Evolutionary conservation across 53 echinoderm and acorn worm species (phyloP).

Genomic region (Holothuria leucospilota): DNA sequence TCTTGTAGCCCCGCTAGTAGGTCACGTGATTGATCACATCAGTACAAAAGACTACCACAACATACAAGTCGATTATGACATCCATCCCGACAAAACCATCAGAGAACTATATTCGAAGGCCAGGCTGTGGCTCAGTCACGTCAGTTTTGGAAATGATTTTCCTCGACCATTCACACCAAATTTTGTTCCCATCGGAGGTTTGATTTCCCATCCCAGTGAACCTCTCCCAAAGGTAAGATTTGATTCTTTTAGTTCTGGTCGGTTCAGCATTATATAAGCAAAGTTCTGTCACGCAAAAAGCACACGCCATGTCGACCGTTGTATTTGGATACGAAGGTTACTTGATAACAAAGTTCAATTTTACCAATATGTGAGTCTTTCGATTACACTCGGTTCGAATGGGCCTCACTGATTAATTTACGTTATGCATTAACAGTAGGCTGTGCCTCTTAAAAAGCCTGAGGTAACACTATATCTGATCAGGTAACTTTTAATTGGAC

Average conservation of each 20-base stretch:
- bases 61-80: conserved; percentile 18
- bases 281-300: too few relatives aligned
- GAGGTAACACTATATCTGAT: too few relatives aligned
- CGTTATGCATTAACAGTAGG: too few relatives aligned
- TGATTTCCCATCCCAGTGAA: conserved; percentile 20
- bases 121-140: conserved; percentile 38
- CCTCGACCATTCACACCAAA: conserved; percentile 52
- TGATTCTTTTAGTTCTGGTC: background rate
- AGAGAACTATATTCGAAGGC: conserved; percentile 32
- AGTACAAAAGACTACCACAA: background rate
- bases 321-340: too few relatives aligned
- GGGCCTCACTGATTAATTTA: too few relatives aligned
- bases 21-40: background rate
- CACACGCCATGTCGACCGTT: too few relatives aligned
- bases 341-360: too few relatives aligned
- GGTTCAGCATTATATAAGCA: too few relatives aligned
- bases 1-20: background rate
- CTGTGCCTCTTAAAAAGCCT: too few relatives aligned
- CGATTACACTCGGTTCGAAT: too few relatives aligned
- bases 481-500: too few relatives aligned
- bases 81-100: conserved; percentile 9
- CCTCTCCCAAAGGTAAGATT: conserved; percentile 42
- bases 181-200: conserved; percentile 48
- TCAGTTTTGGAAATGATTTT: conserved; percentile 32
- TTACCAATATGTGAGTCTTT: too few relatives aligned